phyloP scores from a whole-genome alignment of 2,113 vertebrate genomes.

The Ondatra zibethicus region DNA sequence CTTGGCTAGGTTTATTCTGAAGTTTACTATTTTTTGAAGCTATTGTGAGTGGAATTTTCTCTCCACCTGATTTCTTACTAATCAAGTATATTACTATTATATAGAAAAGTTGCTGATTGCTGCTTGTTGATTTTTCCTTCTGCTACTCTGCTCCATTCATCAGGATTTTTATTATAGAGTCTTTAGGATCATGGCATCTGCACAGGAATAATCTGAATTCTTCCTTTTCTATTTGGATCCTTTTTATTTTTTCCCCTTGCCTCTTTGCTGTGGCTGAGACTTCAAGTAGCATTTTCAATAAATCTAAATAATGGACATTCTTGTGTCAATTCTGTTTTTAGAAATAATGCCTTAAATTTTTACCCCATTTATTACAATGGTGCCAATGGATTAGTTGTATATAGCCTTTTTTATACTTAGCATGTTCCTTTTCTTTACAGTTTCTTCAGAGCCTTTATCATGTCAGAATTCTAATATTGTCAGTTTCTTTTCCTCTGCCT shows the following conservation, averaged over 20 bases:
- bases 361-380: not conserved
- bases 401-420: not conserved
- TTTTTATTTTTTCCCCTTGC: not conserved
- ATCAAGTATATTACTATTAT: not conserved
- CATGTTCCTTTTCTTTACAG: not conserved
- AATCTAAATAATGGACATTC: not conserved
- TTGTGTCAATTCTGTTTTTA: not conserved
- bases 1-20: not conserved
- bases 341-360: not conserved
- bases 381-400: not conserved
- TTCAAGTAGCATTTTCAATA: not conserved
- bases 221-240: not conserved
- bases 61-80: not conserved
- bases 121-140: not conserved
- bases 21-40: not conserved
- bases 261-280: not conserved
- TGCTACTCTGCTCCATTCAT: not conserved
- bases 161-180: not conserved
- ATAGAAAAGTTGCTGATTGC: not conserved
- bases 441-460: not conserved
- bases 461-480: not conserved
- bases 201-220: not conserved
- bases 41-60: not conserved
- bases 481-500: not conserved
- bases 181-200: not conserved